Conservation (phyloP, 1,140 invertebrate genomes). For the Andrena cerasifolii region DNA sequence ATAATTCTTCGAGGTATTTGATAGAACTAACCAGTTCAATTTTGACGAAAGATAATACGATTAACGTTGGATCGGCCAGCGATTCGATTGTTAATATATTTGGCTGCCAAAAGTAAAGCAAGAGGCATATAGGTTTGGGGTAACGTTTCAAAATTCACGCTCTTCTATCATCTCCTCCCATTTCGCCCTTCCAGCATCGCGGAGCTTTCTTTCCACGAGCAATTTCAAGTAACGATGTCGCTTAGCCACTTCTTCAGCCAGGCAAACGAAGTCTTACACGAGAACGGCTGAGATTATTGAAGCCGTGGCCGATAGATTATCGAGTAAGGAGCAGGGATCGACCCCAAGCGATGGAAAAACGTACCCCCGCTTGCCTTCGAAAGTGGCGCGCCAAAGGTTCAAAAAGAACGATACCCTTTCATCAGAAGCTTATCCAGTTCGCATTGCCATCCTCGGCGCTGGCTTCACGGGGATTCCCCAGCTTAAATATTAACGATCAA, state of each 20-base stretch:
- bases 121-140: not conserved
- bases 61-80: not conserved
- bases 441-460: too few relatives aligned
- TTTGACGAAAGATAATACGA: slow-evolving; percentile 10
- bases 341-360: not conserved
- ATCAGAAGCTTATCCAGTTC: not conserved
- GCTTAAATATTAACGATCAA: too few relatives aligned
- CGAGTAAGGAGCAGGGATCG: slow-evolving; percentile 48
- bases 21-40: slow-evolving; percentile 1
- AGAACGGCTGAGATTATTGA: slow-evolving; percentile 37
- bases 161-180: not conserved
- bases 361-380: not conserved
- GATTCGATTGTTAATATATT: not conserved
- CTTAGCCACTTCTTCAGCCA: not conserved
- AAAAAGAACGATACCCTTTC: not conserved
- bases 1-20: not conserved
- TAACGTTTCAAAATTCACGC: slow-evolving; percentile 18
- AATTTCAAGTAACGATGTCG: slow-evolving; percentile 20
- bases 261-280: slow-evolving; percentile 21
- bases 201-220: slow-evolving; percentile 22
- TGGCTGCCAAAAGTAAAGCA: not conserved
- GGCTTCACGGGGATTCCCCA: too few relatives aligned
- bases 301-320: slow-evolving; percentile 2
- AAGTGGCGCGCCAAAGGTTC: too few relatives aligned
- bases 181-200: not conserved